Evolutionary conservation across 2,797 vertebrate genomes (phyloP).

Genomic region (Rhynchonycteris naso): DNA sequence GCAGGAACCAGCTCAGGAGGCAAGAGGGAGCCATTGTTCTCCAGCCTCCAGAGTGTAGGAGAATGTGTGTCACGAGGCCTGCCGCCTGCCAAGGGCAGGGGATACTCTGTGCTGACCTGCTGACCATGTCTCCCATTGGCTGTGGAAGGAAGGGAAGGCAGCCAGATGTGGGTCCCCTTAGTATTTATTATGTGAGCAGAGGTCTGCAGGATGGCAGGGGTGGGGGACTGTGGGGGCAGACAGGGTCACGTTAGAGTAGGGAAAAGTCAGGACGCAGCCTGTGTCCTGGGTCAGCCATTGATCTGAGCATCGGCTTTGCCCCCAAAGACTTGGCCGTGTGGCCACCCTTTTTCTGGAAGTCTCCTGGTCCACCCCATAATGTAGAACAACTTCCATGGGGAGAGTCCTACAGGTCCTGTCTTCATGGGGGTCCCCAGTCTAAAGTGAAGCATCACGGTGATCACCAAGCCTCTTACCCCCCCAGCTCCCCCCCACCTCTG

Average conservation of each 20-base stretch:
- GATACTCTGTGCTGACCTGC: not conserved
- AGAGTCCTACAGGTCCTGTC: not conserved
- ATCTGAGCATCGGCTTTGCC: not conserved
- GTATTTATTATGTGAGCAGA: not conserved
- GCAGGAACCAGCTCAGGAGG: not conserved
- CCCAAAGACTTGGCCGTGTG: not conserved
- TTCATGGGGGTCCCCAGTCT: not conserved
- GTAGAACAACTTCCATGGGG: not conserved
- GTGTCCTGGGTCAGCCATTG: not conserved
- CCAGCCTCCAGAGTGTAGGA: not conserved
- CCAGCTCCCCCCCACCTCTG: too few relatives aligned
- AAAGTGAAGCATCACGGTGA: not conserved
- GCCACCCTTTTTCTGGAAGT: not conserved
- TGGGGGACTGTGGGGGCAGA: not conserved
- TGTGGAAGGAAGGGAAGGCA: not conserved
- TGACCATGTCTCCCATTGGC: not conserved
- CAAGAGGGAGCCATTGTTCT: constrained; percentile 38
- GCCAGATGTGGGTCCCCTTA: fast-evolving
- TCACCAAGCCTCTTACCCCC: not conserved
- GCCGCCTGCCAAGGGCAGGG: not conserved
- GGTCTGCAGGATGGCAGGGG: fast-evolving
- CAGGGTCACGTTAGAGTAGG: not conserved
- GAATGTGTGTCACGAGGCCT: not conserved
- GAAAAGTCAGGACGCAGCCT: not conserved
- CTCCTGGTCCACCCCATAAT: not conserved